These are phyloP conservation scores for Ptilodon capucinus DNA, from an alignment of 2,888 invertebrate genomes.

Conservation along the genomic window DNA sequence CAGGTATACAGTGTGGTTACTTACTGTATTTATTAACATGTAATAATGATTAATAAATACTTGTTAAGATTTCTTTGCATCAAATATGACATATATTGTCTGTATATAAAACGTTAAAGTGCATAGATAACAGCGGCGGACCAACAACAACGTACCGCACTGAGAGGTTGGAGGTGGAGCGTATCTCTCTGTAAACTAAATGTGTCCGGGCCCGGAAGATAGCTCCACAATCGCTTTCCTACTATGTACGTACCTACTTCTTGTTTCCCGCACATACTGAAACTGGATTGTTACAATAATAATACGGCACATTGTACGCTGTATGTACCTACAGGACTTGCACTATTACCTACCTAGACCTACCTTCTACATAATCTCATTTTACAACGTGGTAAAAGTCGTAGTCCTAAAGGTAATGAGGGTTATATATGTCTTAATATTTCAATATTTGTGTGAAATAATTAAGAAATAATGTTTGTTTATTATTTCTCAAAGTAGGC, in stretches of 20 bases:
- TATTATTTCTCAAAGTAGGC: too few species aligned
- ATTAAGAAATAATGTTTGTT: too few species aligned
- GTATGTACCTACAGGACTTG: too few species aligned
- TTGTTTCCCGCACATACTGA: conserved; percentile 68
- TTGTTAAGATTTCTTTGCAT: too few species aligned
- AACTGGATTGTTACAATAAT: conserved; percentile 51
- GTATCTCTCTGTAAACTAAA: conserved; percentile 66
- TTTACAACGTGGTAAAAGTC: too few species aligned
- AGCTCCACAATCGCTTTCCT: conserved; percentile 56
- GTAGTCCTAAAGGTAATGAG: too few species aligned
- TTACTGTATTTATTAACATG: too few species aligned
- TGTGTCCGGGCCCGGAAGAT: conserved; percentile 53
- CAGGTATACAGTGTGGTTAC: neutral
- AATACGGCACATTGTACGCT: conserved; percentile 30
- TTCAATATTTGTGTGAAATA: too few species aligned
- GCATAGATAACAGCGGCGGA: conserved; percentile 34
- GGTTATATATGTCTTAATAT: too few species aligned
- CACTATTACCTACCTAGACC: too few species aligned
- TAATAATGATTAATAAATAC: too few species aligned
- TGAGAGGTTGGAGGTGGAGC: conserved; percentile 56
- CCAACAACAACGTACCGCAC: conserved; percentile 46
- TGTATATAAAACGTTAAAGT: conserved; percentile 34
- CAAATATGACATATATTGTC: conserved; percentile 13
- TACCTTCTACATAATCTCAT: too few species aligned
- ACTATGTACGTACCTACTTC: conserved; percentile 48